A percentile compares a stretch with the other conserved stretches of the same genome.
Evolutionary conservation across 2,113 vertebrate genomes (phyloP).

Genomic region (Festucalex cinctus): DNA sequence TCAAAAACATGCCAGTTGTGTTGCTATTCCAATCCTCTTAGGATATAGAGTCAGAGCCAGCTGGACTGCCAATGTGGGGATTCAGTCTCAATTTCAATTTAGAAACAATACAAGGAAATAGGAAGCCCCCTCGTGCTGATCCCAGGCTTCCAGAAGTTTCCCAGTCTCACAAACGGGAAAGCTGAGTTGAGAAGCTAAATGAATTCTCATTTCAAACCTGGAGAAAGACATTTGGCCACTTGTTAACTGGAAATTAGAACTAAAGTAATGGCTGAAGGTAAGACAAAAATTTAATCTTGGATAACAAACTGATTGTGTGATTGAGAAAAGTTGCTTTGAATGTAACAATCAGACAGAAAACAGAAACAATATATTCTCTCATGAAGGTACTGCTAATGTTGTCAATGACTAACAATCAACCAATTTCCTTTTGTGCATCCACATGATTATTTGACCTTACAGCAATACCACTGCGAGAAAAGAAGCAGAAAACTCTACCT

Average conservation of each 20-base stretch:
- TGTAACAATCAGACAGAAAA: background rate
- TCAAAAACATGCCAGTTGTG: background rate
- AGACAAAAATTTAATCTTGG: slow-evolving; percentile 1
- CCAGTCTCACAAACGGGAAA: slow-evolving; percentile 19
- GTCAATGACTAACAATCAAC: slow-evolving; percentile 4
- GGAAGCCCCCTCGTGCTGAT: slow-evolving; percentile 48
- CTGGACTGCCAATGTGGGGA: slow-evolving; percentile 13
- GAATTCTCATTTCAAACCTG: slow-evolving; percentile 6
- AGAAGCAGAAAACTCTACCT: slow-evolving; percentile 57
- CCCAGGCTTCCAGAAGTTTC: slow-evolving; percentile 49
- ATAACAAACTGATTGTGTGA: background rate
- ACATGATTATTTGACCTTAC: slow-evolving; percentile 11
- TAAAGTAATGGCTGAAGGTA: slow-evolving; percentile 64
- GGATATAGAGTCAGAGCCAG: background rate
- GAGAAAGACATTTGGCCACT: slow-evolving; percentile 13
- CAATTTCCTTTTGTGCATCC: slow-evolving; percentile 8
- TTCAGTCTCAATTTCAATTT: slow-evolving; percentile 30
- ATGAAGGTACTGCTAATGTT: background rate
- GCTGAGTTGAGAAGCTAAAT: slow-evolving; percentile 5
- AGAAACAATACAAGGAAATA: slow-evolving; percentile 67
- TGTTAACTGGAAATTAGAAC: slow-evolving; percentile 16
- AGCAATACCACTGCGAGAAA: slow-evolving; percentile 61
- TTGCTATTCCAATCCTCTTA: background rate
- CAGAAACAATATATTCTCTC: background rate
- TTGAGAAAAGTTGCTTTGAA: background rate